Conservation (phyloP, 1,140 invertebrate species). For the Neodiprion lecontei region DNA sequence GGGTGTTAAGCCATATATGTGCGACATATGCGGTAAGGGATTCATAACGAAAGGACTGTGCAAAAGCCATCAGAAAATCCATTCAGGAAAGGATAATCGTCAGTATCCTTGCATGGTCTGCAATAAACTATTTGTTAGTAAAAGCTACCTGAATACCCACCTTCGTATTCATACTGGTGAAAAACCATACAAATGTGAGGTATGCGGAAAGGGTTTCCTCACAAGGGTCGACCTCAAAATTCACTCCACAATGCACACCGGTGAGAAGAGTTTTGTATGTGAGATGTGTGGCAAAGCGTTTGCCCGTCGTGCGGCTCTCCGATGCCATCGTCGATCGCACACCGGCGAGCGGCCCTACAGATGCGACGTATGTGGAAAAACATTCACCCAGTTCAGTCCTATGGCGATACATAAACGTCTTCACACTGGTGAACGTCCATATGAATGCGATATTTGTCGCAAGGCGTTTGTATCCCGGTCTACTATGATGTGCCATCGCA, state of each 20-base stretch:
- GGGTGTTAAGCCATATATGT: constrained; percentile 82
- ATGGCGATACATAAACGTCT: constrained; percentile 70
- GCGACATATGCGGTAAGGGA: constrained; percentile 77
- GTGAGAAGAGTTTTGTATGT: constrained; percentile 74
- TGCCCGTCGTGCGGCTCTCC: constrained; percentile 72
- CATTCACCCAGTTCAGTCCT: constrained; percentile 70
- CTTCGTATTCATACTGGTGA: constrained; percentile 88
- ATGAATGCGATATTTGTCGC: constrained; percentile 77
- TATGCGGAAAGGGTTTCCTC: constrained; percentile 73
- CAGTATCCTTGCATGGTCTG: constrained; percentile 74
- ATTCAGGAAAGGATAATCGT: constrained; percentile 71
- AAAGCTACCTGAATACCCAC: constrained; percentile 82
- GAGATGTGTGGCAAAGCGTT: constrained; percentile 73
- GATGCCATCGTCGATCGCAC: constrained; percentile 73
- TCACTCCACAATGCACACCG: constrained; percentile 73
- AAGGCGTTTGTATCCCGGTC: constrained; percentile 67
- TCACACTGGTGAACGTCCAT: constrained; percentile 84
- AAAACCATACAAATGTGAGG: constrained; percentile 73
- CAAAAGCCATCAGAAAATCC: constrained; percentile 75
- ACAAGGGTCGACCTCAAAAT: constrained; percentile 68
- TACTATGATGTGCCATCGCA: constrained; percentile 68
- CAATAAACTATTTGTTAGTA: constrained; percentile 75
- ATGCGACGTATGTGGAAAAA: constrained; percentile 70
- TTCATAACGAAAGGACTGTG: constrained; percentile 83
- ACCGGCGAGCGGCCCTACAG: constrained; percentile 73